These are phyloP conservation scores for Cladorhizidae sp. DNA, from an alignment of 37 sponge, comb jelly and placozoan genomes.

Conservation along the genomic window DNA sequence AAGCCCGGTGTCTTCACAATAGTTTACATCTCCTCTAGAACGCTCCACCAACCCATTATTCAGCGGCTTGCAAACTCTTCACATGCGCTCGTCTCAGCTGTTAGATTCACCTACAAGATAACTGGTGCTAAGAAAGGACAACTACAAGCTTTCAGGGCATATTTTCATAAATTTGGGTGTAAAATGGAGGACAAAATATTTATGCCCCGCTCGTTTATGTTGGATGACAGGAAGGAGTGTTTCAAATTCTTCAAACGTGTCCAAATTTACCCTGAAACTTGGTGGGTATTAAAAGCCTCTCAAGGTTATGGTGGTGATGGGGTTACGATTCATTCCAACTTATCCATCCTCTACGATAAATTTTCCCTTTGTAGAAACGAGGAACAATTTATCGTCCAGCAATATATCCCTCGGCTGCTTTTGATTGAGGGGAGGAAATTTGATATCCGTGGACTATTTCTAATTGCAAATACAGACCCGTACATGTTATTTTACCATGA, in stretches of 20 bases:
- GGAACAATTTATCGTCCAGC: conserved; percentile 62
- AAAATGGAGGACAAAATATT: conserved; percentile 35
- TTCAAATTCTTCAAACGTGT: conserved; percentile 61
- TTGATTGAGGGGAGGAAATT: conserved; percentile 80
- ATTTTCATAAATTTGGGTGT: conserved; percentile 57
- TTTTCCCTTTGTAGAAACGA: conserved; percentile 47
- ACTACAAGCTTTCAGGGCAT: conserved; percentile 30
- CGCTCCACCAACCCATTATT: conserved; percentile 4
- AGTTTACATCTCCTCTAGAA: conserved; percentile 40
- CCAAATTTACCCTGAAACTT: not conserved
- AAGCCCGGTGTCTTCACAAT: conserved; percentile 10
- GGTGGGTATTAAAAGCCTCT: conserved; percentile 83
- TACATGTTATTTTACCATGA: conserved; percentile 83
- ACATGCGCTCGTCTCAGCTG: conserved; percentile 36
- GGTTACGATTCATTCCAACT: conserved; percentile 52
- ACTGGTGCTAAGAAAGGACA: conserved; percentile 77
- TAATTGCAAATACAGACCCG: conserved; percentile 78
- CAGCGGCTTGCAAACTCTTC: conserved; percentile 16
- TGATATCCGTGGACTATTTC: conserved; percentile 71
- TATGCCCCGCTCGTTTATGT: conserved; percentile 74
- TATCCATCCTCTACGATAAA: conserved; percentile 7
- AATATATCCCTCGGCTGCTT: conserved; percentile 60
- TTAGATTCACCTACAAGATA: conserved; percentile 55
- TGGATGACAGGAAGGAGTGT: conserved; percentile 57
- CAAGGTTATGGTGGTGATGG: conserved; percentile 77